A percentile compares a stretch with the other conserved stretches of the same genome.
Conservation (phyloP, 2,113 vertebrate genomes). For the Oceanodroma tethys region DNA sequence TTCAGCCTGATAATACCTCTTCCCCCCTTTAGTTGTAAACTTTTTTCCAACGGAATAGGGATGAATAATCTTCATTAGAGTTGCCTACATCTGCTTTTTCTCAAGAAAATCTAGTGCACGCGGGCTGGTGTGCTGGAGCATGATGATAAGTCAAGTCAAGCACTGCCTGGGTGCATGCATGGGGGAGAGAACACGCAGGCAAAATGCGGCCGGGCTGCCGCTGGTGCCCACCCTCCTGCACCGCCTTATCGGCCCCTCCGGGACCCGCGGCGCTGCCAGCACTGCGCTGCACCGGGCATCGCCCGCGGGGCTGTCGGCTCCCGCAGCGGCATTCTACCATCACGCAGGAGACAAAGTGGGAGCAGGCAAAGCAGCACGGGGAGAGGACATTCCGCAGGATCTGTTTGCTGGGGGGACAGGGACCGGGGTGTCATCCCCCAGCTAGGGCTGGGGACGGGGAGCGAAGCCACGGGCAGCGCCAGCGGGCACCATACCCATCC, state of each 20-base stretch:
- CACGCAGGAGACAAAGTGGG: accelerated
- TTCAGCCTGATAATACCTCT: background rate
- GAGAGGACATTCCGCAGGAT: background rate
- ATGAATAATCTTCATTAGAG: background rate
- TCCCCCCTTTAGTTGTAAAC: background rate
- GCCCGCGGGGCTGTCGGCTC: accelerated
- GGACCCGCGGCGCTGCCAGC: background rate
- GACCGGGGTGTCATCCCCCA: no score
- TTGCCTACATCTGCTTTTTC: background rate
- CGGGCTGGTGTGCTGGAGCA: background rate
- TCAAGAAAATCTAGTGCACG: background rate
- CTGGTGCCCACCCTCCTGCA: background rate
- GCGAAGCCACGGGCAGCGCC: accelerated
- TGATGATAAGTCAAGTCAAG: accelerated
- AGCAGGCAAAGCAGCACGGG: no score
- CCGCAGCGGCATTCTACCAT: accelerated
- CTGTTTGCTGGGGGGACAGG: background rate
- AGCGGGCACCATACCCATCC: background rate
- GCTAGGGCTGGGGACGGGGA: background rate
- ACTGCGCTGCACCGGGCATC: accelerated
- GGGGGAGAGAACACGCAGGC: background rate
- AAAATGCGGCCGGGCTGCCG: background rate
- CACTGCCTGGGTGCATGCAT: background rate
- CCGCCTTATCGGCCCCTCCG: background rate
- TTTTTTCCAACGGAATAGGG: background rate